Base-by-base conservation (phyloP, 2,113 vertebrate species). In the Takifugu flavidus region DNA sequence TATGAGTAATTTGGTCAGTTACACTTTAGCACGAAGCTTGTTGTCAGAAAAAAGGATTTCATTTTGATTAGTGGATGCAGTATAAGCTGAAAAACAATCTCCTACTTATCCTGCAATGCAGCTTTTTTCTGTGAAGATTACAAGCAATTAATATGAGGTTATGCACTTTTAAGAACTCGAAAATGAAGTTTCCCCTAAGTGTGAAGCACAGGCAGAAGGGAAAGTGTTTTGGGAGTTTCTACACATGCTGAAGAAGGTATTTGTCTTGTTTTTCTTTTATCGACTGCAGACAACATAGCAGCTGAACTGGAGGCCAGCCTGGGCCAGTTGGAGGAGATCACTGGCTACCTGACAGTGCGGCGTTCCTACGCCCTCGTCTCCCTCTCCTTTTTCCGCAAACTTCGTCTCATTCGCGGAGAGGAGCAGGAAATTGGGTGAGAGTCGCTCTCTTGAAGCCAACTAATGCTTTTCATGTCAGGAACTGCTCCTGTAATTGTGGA, bases 321-420 rank as follows among this genome's bases (percentile, higher is more conserved):
- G 13, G 97, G 96, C 47, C 93, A 98, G 87, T 92, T 99, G 77
- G 97, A 99, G 75, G 95, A 98, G 73, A 97, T 99, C 86, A 93
- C 94, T 0, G 97, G 97, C 39, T 97, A 92, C 76, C 92, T 99
- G n/a, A 95, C 92, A 74, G 93, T 99, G 56, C 93, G 94, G 15
- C 91, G 96, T 1, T 97, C 97, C 74, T 98, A 98, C 0, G 97
- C 97, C 31, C 91, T 99, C 0, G 94, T 98, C 13, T 98, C 96
- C 0, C 94, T 99, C 28, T 94, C 95, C 4, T 99, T 99, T 82
- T 94, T 99, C 75, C 94, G 95, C 61, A 98, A 98, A 72, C 93
- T 99, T 0, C 92, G 80, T 5, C 82, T 96, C 78, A 98, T 99
- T 55, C 93, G 90, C 56, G 97, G 97, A 47, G 93, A 96, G 62